A percentile compares a stretch with the other conserved stretches of the same genome.
Conservation (phyloP, 2,888 invertebrate species). For the Craniophora ligustri region DNA sequence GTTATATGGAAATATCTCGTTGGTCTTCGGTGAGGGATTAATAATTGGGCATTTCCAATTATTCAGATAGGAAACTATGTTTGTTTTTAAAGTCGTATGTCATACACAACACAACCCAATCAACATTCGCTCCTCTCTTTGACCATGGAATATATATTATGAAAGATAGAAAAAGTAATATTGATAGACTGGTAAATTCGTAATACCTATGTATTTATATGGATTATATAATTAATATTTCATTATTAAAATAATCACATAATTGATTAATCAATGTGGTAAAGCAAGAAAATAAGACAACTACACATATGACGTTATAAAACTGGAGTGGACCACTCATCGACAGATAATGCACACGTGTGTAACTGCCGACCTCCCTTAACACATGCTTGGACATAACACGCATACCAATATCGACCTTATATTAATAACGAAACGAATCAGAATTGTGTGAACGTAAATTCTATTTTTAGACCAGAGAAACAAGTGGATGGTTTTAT, state of each 20-base stretch:
- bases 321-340: slow-evolving; percentile 39
- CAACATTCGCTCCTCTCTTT: too few species aligned
- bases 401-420: slow-evolving; percentile 36
- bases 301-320: slow-evolving; percentile 7
- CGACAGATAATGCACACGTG: slow-evolving; percentile 44
- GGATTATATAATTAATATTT: too few species aligned
- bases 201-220: too few species aligned
- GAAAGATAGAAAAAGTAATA: too few species aligned
- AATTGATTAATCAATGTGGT: background rate
- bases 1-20: too few species aligned
- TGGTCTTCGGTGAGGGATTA: too few species aligned
- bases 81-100: too few species aligned
- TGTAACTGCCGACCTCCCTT: slow-evolving; percentile 41
- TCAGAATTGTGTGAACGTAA: slow-evolving; percentile 22
- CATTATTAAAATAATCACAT: slow-evolving; percentile 11
- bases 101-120: too few species aligned
- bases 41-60: too few species aligned
- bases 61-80: too few species aligned
- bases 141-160: too few species aligned
- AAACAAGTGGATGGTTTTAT: slow-evolving; percentile 65
- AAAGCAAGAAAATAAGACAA: background rate
- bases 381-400: slow-evolving; percentile 24
- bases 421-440: slow-evolving; percentile 32
- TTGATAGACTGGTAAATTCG: too few species aligned
- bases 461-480: slow-evolving; percentile 51